Base-by-base conservation (phyloP, 2,888 invertebrate species). In the Neuroscelio doddi region DNA sequence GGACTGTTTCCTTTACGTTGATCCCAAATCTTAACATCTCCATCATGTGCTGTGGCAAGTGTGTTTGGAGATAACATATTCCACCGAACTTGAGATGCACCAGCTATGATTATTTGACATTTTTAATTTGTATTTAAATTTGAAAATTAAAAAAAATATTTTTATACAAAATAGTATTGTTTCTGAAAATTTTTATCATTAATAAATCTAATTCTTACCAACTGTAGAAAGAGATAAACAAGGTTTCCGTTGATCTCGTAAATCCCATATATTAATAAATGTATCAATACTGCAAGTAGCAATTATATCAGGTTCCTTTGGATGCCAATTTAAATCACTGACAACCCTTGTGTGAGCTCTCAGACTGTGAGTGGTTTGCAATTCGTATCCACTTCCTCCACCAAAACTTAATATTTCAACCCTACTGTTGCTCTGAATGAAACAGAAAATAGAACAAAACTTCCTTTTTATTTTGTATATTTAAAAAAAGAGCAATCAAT, bases 1-100 rank as follows among this genome's bases (percentile, higher is more conserved):
- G 97, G 97, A 49, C 92, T 89, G 44, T 91, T 90, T 65, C 92
- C 90, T 86, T 96, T 96, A 66, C 97, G 88, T 72, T 94, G 93
- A 84, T 98, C 98, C 97, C 97, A 98, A 70, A 98, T 90, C 83
- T 97, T 92, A 1, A 98, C 91, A 85, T 97, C 97, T 1, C 96
- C 97, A 81, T 97, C 97, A 84, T 98, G 97, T 2, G 97, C 94
- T 38, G 97, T 97, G 1, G 97, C 97, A 69, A 98, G 87, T 67
- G 95, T 87, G 81, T 96, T 88, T 0, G 92, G 88, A 1, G 93
- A 92, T 45, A 95, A 88, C 76, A 93, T 91, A 82, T 97, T 97
- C 93, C 97, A 98, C 76, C 95, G 92, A 0, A 97, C 96, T 87
- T 97, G 96, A 1, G 95, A 94, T 1, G 96, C 96, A 73, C 95